Conservation (phyloP, 2,113 vertebrate species). For the Eudorcas thomsonii region DNA sequence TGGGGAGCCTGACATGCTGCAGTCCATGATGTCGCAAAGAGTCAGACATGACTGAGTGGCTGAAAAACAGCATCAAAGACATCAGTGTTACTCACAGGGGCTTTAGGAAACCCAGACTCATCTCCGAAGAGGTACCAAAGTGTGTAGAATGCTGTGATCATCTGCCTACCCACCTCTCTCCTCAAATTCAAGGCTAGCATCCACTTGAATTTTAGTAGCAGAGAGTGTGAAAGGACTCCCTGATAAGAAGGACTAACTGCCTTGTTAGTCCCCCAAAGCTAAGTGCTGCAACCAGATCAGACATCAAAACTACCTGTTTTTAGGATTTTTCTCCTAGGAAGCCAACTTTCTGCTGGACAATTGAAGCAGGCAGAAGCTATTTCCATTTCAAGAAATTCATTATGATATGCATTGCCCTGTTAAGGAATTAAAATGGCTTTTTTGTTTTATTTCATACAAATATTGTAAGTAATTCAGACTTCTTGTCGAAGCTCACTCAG, state of each 20-base stretch:
- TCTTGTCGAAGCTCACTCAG: conserved; percentile 11
- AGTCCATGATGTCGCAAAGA: not conserved
- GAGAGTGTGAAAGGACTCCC: not conserved
- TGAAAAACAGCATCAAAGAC: not conserved
- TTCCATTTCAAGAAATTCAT: not conserved
- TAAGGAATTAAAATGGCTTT: not conserved
- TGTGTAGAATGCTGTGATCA: not conserved
- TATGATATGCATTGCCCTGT: not conserved
- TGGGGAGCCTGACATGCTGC: not conserved
- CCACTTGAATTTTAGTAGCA: not conserved
- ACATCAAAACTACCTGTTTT: not conserved
- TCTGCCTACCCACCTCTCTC: too few species aligned
- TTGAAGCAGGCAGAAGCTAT: not conserved
- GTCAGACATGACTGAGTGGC: not conserved
- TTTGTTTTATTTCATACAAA: not conserved
- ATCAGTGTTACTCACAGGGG: not conserved
- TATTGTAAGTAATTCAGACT: not conserved
- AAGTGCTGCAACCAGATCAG: not conserved
- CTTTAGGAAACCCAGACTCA: not conserved
- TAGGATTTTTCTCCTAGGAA: not conserved
- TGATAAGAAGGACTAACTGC: not conserved
- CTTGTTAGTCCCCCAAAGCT: not conserved
- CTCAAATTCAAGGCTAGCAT: not conserved
- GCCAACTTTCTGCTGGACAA: not conserved
- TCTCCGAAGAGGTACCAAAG: not conserved